Percentiles rank a stretch among this genome's conserved stretches.
phyloP scores from a whole-genome alignment of 2,113 vertebrate species.

The Alces alces region DNA sequence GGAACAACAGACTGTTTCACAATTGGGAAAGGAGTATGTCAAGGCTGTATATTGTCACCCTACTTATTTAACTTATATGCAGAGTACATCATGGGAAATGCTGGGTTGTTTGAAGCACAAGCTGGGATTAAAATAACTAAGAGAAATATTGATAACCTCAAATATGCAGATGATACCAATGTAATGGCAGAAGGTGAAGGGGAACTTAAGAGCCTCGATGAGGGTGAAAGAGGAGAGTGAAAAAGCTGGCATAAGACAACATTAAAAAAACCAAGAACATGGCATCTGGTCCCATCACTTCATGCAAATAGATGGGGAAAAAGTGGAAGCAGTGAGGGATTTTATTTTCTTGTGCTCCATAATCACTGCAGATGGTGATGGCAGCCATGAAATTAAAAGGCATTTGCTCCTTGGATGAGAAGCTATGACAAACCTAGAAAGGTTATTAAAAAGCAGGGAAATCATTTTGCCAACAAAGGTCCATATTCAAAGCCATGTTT shows the following conservation, averaged over 20 bases:
- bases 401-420: background rate
- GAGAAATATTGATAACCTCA: background rate
- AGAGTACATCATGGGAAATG: background rate
- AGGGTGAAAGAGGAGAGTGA: background rate
- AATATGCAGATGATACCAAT: background rate
- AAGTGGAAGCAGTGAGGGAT: background rate
- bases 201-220: background rate
- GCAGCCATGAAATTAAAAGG: background rate
- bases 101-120: background rate
- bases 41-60: background rate
- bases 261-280: background rate
- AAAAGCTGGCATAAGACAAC: background rate
- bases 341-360: background rate
- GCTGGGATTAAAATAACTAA: background rate
- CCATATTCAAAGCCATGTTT: background rate
- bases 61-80: background rate
- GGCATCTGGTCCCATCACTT: background rate
- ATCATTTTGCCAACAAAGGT: background rate
- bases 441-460: background rate
- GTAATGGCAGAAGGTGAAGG: background rate
- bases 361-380: background rate
- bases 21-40: background rate
- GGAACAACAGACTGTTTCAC: background rate
- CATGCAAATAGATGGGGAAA: background rate
- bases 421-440: background rate